Conservation (phyloP, 2,888 invertebrate genomes). For the Trichacis sp. region DNA sequence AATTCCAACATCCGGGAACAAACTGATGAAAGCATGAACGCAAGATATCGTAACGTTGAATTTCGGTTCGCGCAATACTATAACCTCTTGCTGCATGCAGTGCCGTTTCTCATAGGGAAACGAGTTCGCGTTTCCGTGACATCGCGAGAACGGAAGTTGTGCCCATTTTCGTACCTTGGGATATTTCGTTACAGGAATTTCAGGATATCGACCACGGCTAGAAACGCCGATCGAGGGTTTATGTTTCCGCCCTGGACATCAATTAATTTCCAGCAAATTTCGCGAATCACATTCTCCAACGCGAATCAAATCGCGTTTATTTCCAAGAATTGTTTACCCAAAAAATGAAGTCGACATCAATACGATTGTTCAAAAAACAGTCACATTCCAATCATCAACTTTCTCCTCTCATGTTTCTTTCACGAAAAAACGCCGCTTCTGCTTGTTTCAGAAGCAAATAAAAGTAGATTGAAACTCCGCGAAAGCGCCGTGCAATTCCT, state of each 20-base stretch:
- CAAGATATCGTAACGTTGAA: constrained; percentile 40
- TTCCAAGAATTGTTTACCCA: too few relatives aligned
- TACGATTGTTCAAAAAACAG: too few relatives aligned
- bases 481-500: background rate
- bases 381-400: too few relatives aligned
- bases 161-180: constrained; percentile 44
- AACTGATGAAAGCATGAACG: constrained; percentile 42
- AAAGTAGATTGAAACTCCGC: too few relatives aligned
- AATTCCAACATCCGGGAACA: constrained; percentile 40
- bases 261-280: constrained; percentile 29
- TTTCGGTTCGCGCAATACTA: constrained; percentile 36
- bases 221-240: constrained; percentile 39
- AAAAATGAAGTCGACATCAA: too few relatives aligned
- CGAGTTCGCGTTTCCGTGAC: constrained; percentile 47
- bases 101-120: constrained; percentile 48
- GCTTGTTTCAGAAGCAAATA: too few relatives aligned
- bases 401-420: too few relatives aligned
- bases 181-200: constrained; percentile 45
- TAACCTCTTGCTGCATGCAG: constrained; percentile 38
- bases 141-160: constrained; percentile 44
- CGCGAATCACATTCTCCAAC: too few relatives aligned
- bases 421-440: too few relatives aligned
- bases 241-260: constrained; percentile 40
- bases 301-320: too few relatives aligned
- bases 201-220: constrained; percentile 44